Evolutionary conservation across 2,888 invertebrate genomes (phyloP), one percentile per base, ranked within the genome.

Genomic region (Leucophenga montana): DNA sequence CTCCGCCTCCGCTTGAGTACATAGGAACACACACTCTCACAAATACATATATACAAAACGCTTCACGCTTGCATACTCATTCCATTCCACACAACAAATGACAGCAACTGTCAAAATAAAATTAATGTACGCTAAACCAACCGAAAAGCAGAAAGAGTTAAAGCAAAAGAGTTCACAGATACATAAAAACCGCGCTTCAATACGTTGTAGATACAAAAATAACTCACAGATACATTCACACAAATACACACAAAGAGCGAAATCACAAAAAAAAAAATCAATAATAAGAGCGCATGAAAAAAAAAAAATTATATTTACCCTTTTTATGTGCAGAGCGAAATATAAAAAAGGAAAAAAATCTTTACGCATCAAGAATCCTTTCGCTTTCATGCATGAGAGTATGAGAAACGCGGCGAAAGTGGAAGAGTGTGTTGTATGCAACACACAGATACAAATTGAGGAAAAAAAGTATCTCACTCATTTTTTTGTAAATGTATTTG

Each of bases 1-100:
- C 86, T 84, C 86, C 86, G 86, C 86, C 86, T 77, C 78, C 76
- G 54, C 31, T 39, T 39, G 50, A 66, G 65, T 54, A 53, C 68
- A 72, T 13, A 11, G 14, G 8, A 62, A 62, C 54, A 67, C 50
- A 66, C 66, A 67, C n/a, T n/a, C n/a, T n/a, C 69, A 57, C 66
- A 48, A 22, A 57, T 48, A 22, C 66, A 59, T 13, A 56, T 20
- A 46, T 33, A 50, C 3, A 48, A 64, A 16, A 56, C n/a, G 56
- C 68, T 59, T 48, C 68, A 71, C 68, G 59, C 71, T n/a, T n/a
- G n/a, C n/a, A n/a, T n/a, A n/a, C n/a, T n/a, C n/a, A n/a, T n/a
- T n/a, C n/a, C n/a, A n/a, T n/a, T n/a, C n/a, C n/a, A n/a, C n/a
- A 69, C 61, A 59, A 69, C 73, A 75, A 78, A 78, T 74, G 77